A percentile compares a stretch with the other conserved stretches of the same genome.
These are phyloP conservation scores for Rattus rattus DNA, from an alignment of 2,113 vertebrate species.

Conservation along the genomic window DNA sequence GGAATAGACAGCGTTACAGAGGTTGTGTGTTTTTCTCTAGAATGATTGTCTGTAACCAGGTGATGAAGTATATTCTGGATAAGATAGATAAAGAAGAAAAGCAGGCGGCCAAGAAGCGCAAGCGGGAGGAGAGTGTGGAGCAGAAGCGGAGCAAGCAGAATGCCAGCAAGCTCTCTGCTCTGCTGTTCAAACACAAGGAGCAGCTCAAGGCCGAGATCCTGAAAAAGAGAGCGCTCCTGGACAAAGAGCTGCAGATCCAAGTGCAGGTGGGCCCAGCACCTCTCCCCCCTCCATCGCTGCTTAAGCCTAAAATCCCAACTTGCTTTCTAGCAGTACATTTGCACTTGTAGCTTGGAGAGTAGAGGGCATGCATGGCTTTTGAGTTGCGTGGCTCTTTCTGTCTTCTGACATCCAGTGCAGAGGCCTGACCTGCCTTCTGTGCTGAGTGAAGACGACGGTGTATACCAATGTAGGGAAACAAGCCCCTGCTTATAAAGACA, in stretches of 20 bases:
- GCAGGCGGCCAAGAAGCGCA: conserved; percentile 97
- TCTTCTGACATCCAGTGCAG: background rate
- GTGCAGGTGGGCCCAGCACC: conserved; percentile 91
- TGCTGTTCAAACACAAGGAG: conserved; percentile 99
- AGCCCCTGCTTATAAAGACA: background rate
- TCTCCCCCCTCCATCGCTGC: background rate
- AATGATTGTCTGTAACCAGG: conserved; percentile 99
- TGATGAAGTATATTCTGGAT: conserved; percentile 99
- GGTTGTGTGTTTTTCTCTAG: conserved; percentile 86
- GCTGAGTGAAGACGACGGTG: background rate
- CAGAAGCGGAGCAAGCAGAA: conserved; percentile 98
- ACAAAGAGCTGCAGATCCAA: conserved; percentile 98
- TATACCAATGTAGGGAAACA: conserved; percentile 12
- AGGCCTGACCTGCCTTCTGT: background rate
- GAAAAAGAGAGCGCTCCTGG: conserved; percentile 97
- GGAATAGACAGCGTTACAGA: conserved; percentile 54
- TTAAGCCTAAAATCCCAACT: background rate
- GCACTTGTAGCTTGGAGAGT: background rate
- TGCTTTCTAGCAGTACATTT: background rate
- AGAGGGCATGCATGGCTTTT: background rate
- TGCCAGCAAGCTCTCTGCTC: conserved; percentile 94
- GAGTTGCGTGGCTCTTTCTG: background rate
- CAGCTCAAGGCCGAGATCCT: conserved; percentile 98
- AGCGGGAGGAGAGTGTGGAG: conserved; percentile 97
- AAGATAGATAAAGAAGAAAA: conserved; percentile 99